A percentile compares a stretch with the other conserved stretches of the same genome.
phyloP scores from a whole-genome alignment of 2,797 vertebrate genomes.

The Gallinago solitaria region DNA sequence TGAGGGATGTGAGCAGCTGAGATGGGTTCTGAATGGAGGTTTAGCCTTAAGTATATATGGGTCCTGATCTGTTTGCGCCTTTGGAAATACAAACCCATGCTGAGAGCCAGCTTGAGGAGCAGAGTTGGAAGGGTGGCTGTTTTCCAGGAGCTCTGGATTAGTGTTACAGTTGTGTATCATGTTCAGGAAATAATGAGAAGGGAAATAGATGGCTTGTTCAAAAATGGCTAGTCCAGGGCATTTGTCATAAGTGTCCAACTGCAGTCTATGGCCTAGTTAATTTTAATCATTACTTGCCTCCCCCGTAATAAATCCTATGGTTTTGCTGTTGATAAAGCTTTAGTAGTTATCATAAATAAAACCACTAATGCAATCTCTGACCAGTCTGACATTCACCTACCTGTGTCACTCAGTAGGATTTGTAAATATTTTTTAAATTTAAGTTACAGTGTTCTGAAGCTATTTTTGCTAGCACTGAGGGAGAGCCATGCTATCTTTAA shows the following conservation, averaged over 20 bases:
- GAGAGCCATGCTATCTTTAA: background rate
- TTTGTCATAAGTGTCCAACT: background rate
- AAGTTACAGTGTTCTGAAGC: background rate
- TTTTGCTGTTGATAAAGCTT: background rate
- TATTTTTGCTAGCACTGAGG: background rate
- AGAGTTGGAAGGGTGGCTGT: background rate
- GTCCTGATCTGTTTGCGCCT: background rate
- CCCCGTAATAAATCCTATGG: background rate
- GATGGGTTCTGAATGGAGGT: background rate
- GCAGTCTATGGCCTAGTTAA: background rate
- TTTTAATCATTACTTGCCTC: background rate
- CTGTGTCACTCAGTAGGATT: background rate
- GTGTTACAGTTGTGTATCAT: background rate
- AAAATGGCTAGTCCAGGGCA: background rate
- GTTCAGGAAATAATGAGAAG: background rate
- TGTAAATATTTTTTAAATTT: background rate
- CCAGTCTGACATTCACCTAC: background rate
- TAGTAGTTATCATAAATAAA: background rate
- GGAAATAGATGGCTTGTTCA: background rate
- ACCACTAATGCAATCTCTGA: background rate
- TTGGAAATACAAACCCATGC: background rate
- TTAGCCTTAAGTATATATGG: background rate
- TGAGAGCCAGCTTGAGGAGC: background rate
- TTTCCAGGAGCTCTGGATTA: background rate
- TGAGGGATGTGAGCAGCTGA: background rate